Conservation (phyloP, 2,113 vertebrate species). For the Crotophaga sulcirostris region DNA sequence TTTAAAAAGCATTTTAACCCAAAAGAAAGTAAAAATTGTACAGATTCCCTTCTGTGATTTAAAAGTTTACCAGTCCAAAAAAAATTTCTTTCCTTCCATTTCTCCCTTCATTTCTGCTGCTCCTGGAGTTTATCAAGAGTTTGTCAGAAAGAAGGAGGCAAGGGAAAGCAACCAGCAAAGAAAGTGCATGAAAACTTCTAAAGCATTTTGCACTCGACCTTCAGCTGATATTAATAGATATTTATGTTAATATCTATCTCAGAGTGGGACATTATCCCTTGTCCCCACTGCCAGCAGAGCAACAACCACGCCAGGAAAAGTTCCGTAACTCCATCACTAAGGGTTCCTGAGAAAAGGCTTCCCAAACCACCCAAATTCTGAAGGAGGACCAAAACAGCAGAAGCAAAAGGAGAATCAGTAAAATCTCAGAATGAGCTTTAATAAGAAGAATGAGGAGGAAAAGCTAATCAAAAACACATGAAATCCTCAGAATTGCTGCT, state of each 20-base stretch:
- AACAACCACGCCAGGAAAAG: neutral
- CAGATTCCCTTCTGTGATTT: neutral
- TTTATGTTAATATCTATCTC: neutral
- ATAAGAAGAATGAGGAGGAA: neutral
- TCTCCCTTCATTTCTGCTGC: neutral
- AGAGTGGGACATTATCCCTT: rapidly evolving
- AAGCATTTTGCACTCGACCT: neutral
- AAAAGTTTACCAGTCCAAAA: neutral
- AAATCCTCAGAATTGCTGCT: neutral
- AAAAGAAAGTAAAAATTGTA: slow-evolving; percentile 13
- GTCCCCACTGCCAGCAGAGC: rapidly evolving
- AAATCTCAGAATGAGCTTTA: slow-evolving; percentile 26
- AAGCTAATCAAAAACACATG: slow-evolving; percentile 22
- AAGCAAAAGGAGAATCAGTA: neutral
- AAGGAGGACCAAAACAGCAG: neutral
- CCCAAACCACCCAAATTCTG: neutral
- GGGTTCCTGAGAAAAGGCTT: neutral
- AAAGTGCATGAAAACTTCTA: neutral
- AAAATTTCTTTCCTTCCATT: neutral
- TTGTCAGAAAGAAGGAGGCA: neutral
- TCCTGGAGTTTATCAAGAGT: neutral
- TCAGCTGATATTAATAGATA: neutral
- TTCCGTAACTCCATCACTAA: neutral
- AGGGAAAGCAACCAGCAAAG: neutral
- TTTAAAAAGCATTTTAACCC: slow-evolving; percentile 15